Evolutionary conservation across 2,113 vertebrate species (phyloP), one percentile per base, ranked within the genome.

Genomic region (Carollia perspicillata): DNA sequence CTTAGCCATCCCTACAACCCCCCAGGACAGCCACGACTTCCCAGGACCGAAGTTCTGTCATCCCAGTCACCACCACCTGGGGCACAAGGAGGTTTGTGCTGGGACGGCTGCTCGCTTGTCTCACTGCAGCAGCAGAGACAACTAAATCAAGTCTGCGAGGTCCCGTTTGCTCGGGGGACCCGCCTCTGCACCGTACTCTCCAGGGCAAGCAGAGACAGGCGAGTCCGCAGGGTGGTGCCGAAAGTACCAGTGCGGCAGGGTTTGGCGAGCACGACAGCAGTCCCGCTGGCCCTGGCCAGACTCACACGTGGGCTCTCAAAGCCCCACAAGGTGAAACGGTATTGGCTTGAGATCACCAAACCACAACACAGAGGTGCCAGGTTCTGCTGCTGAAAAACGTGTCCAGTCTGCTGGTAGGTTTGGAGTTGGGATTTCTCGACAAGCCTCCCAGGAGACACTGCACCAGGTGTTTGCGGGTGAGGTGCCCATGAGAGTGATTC

Each of bases 291-390:
- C 78, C 68, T 30, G 10, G 37, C 58, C 71, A 51, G 72, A 84
- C 8, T 16, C 58, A 26, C 30, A 37, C 14, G 4, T 0, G n/a
- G 22, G 7, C 18, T 81, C 55, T 35, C 40, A 60, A 63, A 94
- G 22, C 9, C 47, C 11, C 51, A 30, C 33, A 91, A 84, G 93
- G 78, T 92, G 93, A 94, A 96, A 87, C 77, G 87, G 47, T 20
- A 97, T 79, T 95, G 74, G 40, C 68, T 0, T 18, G 1, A 0
- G 0, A 1, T 72, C 83, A 37, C 93, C 77, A 68, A 79, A 92
- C 53, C 20, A 86, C 96, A 97, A 89, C 3, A 60, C 60, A 0
- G 74, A 75, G 92, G 14, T 55, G 28, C 79, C 68, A 51, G 22
- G 83, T 87, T 40, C 71, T 49, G 47, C 44, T 78, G 13, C 5